Evolutionary conservation across 2,888 invertebrate species (phyloP).

Genomic region (Tetheella fluctuosa): DNA sequence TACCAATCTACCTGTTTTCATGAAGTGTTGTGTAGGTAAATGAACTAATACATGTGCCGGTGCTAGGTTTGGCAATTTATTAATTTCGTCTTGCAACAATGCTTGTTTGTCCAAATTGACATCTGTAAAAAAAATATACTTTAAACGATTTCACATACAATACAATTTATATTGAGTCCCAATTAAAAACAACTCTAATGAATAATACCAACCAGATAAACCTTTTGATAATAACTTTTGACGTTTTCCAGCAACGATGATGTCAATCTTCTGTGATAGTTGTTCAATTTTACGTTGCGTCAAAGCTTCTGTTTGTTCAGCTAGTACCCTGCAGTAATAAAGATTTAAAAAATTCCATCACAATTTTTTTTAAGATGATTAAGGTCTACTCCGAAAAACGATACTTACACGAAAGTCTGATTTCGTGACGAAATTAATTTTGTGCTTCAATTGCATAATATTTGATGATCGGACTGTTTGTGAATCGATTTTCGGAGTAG

Average conservation of each 20-base stretch:
- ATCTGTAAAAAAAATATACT: constrained; percentile 74
- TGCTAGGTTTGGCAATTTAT: constrained; percentile 85
- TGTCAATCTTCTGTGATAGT: constrained; percentile 86
- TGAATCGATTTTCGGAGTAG: no score
- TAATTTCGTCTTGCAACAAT: constrained; percentile 88
- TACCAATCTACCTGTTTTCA: constrained; percentile 54
- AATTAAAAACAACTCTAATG: background rate
- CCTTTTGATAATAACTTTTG: constrained; percentile 86
- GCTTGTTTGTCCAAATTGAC: constrained; percentile 76
- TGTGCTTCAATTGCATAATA: no score
- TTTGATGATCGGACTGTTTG: no score
- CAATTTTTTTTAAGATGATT: no score
- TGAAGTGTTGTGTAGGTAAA: constrained; percentile 85
- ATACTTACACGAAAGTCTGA: no score
- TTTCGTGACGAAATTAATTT: no score
- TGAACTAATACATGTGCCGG: constrained; percentile 87
- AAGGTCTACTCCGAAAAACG: no score
- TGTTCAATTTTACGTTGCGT: constrained; percentile 86
- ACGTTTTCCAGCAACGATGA: constrained; percentile 91
- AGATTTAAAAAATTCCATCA: no score
- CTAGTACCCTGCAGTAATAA: constrained; percentile 48
- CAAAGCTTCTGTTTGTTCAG: constrained; percentile 75
- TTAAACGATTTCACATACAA: no score
- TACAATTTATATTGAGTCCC: background rate
- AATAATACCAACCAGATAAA: constrained; percentile 46